phyloP scores from a whole-genome alignment of 2,797 vertebrate genomes.

The Mus caroli region DNA sequence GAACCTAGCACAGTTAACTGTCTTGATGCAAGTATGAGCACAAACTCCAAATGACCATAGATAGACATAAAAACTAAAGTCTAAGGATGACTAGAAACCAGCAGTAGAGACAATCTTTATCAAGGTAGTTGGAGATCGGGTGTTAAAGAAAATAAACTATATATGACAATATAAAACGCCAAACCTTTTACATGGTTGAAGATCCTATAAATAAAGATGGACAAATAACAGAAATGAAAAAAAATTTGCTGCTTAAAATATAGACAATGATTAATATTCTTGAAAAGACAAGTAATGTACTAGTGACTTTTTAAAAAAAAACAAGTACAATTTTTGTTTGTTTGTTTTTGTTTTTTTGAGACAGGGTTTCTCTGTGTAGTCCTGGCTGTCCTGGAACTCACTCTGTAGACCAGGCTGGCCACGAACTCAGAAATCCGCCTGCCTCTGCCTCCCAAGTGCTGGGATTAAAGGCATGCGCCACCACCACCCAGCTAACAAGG shows the following conservation, averaged over 20 bases:
- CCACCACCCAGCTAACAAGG: no score
- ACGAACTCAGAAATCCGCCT: no score
- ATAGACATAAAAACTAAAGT: neutral
- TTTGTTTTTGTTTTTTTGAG: no score
- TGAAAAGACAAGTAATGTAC: neutral
- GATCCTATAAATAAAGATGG: neutral
- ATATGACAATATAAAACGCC: neutral
- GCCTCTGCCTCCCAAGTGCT: no score
- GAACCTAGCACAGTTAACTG: neutral
- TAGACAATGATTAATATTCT: neutral
- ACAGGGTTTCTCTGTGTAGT: no score
- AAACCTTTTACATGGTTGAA: neutral
- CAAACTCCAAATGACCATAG: neutral
- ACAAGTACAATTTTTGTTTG: neutral
- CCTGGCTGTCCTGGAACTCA: no score
- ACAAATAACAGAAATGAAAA: neutral
- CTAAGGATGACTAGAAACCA: neutral
- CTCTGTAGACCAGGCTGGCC: no score
- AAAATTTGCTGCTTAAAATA: neutral
- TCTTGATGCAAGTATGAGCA: neutral
- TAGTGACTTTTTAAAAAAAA: neutral
- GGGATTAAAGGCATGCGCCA: no score
- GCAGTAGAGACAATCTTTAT: neutral
- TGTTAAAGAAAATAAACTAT: conserved; percentile 28
- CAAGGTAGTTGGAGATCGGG: neutral